Evolutionary conservation across 2,113 vertebrate species (phyloP).

Genomic region (Anhinga rufa): DNA sequence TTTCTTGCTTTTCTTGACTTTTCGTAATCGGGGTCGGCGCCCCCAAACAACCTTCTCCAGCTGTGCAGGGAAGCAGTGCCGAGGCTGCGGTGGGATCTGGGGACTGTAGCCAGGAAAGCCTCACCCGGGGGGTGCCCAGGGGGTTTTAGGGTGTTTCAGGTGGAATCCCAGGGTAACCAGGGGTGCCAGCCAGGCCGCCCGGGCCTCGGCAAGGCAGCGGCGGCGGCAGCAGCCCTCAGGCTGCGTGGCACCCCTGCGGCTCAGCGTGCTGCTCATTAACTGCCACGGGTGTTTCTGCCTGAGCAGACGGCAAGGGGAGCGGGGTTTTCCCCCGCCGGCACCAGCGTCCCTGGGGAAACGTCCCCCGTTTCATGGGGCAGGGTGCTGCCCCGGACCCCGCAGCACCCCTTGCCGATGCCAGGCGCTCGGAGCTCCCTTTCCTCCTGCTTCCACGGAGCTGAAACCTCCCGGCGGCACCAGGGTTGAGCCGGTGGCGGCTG

Average conservation of each 20-base stretch:
- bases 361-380: background rate
- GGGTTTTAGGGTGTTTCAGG: background rate
- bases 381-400: background rate
- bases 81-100: background rate
- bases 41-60: rapidly evolving
- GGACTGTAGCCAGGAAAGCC: background rate
- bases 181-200: too few relatives aligned
- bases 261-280: background rate
- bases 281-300: background rate
- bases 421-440: background rate
- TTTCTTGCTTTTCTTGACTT: background rate
- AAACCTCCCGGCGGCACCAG: background rate
- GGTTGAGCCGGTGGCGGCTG: background rate
- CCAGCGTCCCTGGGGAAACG: background rate
- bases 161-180: background rate
- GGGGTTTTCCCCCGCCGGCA: background rate
- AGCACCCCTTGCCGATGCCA: background rate
- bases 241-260: background rate
- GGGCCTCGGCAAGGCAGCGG: background rate
- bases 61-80: background rate
- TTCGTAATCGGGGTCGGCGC: rapidly evolving
- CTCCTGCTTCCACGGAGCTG: background rate
- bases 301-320: background rate
- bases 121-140: rapidly evolving
- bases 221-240: background rate